Base-by-base conservation (phyloP, 2,888 invertebrate species). In the Noctua janthina region DNA sequence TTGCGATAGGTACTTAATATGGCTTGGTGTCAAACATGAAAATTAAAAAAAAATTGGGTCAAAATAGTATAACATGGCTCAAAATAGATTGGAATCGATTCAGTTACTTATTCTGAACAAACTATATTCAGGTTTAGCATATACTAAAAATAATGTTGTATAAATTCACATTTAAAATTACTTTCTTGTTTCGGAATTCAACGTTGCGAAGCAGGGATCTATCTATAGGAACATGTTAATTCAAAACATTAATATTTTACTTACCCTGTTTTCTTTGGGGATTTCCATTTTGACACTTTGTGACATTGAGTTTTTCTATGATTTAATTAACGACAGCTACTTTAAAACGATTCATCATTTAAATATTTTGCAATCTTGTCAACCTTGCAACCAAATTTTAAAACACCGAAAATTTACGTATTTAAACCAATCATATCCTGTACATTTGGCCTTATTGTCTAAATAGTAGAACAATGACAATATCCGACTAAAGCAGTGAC, bases 401-500 rank as follows among this genome's bases (percentile, higher is more conserved):
- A n/a, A 68, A 70, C 8, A 69, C 17, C 13, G 13, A 62, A 39
- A 13, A 39, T 29, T 69, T 23, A 8, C 15, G 49, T 20, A 54
- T 81, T n/a, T n/a, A 8, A 20, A 20, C n/a, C 20, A 46, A n/a
- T 67, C 23, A 67, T 43, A 64, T 46, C 23, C 51, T 39, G 35
- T 46, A 20, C 10, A 59, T 23, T 74, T 39, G 20, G 15, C 11
- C 7, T 66, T 59, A 43, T 39, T 39, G 35, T n/a, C 46, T 68
- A 46, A 46, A 29, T 49, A 68, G 3, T 39, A 35, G 23, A 70
- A 83, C 77, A 76, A 51, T 59, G 70, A 62, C 68, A 68, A 74
- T 76, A 74, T 86, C 76, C 76, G 62, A 72, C 64, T 76, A 64
- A 54, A 74, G 73, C 76, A 68, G 75, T 78, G n/a, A 62, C 75